phyloP scores from a whole-genome alignment of 35 echinoderm and acorn worm genomes.

The Lytechinus pictus region DNA sequence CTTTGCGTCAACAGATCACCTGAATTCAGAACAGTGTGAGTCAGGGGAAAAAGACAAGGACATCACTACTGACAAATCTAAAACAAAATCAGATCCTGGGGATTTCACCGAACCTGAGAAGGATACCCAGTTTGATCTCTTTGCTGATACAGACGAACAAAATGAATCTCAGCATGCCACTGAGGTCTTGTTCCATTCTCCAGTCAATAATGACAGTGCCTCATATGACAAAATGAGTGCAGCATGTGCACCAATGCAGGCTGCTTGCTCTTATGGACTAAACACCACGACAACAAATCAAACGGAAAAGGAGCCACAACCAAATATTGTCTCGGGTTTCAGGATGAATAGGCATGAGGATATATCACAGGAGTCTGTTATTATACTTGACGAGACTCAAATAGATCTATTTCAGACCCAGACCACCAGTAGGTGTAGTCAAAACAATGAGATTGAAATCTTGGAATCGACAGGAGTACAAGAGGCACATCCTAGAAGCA shows the following conservation, averaged over 20 bases:
- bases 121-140: slow-evolving; percentile 40
- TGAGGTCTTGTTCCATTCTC: not conserved
- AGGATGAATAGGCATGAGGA: not conserved
- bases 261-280: not conserved
- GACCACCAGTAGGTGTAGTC: not conserved
- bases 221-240: not conserved
- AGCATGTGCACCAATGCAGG: not conserved
- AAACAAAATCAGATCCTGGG: not conserved
- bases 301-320: not conserved
- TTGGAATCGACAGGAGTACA: not conserved
- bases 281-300: not conserved
- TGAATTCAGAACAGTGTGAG: not conserved
- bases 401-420: not conserved
- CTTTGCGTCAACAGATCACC: not conserved
- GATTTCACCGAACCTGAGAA: not conserved
- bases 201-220: not conserved
- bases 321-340: not conserved
- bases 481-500: not conserved
- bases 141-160: not conserved
- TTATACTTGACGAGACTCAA: not conserved
- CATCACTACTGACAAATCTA: not conserved
- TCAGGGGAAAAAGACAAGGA: not conserved
- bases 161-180: slow-evolving; percentile 14
- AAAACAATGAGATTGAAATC: not conserved
- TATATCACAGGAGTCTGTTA: not conserved